phyloP scores from a whole-genome alignment of 2,113 vertebrate species.

The Carettochelys insculpta region DNA sequence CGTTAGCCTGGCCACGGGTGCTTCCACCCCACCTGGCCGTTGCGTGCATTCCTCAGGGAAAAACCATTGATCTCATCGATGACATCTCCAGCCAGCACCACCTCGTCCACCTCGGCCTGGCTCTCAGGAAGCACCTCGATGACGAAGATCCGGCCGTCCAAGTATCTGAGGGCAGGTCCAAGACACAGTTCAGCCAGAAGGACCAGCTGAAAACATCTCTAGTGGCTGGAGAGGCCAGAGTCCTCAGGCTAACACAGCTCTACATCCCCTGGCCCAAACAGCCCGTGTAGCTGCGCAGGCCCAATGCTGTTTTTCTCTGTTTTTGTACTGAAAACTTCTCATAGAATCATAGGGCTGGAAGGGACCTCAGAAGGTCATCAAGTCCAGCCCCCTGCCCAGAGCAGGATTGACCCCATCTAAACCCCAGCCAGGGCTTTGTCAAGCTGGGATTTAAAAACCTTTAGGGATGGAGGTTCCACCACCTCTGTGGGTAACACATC shows the following conservation, averaged over 20 bases:
- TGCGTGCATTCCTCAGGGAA: constrained; percentile 78
- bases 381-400: no score
- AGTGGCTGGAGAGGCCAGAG: neutral
- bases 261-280: neutral
- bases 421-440: no score
- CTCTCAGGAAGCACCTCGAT: constrained; percentile 74
- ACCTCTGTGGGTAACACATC: no score
- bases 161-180: constrained; percentile 61
- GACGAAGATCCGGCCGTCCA: constrained; percentile 80
- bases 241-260: neutral
- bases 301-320: neutral
- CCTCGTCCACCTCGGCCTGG: constrained; percentile 79
- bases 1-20: neutral
- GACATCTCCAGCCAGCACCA: constrained; percentile 78
- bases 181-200: neutral
- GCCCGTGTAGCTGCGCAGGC: neutral
- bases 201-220: neutral
- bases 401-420: no score
- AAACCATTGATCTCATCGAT: constrained; percentile 85
- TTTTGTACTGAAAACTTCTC: no score
- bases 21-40: constrained; percentile 73
- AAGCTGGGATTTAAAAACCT: no score
- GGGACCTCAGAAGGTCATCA: no score
- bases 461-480: no score
- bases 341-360: no score